phyloP scores from a whole-genome alignment of 2,113 vertebrate species.

The Pteropus alecto region DNA sequence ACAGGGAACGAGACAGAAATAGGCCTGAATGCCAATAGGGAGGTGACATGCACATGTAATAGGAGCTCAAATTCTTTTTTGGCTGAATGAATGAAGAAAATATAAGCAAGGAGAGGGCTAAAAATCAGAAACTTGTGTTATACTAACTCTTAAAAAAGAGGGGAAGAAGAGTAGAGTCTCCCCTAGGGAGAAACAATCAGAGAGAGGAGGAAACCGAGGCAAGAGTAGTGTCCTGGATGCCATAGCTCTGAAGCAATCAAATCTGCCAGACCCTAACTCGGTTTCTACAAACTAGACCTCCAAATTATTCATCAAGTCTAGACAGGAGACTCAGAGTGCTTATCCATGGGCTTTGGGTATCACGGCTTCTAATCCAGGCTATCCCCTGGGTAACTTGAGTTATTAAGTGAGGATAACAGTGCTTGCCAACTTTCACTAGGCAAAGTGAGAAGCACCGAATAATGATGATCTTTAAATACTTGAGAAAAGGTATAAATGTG shows the following conservation, averaged over 20 bases:
- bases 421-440: conserved; percentile 18
- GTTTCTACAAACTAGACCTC: not conserved
- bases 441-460: not conserved
- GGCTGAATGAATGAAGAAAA: not conserved
- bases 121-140: not conserved
- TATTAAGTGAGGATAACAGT: conserved; percentile 32
- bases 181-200: not conserved
- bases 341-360: not conserved
- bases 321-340: not conserved
- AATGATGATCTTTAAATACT: conserved; percentile 41
- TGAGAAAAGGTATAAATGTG: not conserved
- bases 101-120: not conserved
- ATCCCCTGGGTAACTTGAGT: conserved; percentile 2
- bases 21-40: not conserved
- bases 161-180: not conserved
- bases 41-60: not conserved
- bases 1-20: not conserved
- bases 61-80: not conserved
- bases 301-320: conserved; percentile 41
- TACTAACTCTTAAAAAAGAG: not conserved
- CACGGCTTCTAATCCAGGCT: conserved; percentile 27
- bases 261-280: not conserved
- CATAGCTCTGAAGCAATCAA: not conserved
- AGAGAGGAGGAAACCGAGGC: not conserved
- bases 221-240: not conserved